phyloP scores from a whole-genome alignment of 2,888 invertebrate species.

The Dascillus cervinus region DNA sequence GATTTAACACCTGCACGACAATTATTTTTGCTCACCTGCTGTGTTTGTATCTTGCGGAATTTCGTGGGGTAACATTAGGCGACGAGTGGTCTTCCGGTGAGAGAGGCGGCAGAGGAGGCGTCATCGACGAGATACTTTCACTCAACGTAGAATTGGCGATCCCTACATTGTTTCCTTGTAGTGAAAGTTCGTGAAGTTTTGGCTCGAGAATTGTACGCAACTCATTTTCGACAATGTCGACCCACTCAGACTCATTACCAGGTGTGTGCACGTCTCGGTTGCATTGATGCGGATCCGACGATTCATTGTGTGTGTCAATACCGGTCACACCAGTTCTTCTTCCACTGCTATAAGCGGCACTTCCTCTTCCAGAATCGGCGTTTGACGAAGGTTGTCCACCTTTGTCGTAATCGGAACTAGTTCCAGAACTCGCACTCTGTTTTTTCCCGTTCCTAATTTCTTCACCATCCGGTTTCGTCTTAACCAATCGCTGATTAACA shows the following conservation, averaged over 20 bases:
- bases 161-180: slow-evolving; percentile 45
- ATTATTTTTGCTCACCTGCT: slow-evolving; percentile 28
- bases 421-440: slow-evolving; percentile 50
- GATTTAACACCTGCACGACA: neutral
- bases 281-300: slow-evolving; percentile 46
- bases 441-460: slow-evolving; percentile 43
- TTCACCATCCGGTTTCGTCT: slow-evolving; percentile 43
- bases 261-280: too few relatives aligned
- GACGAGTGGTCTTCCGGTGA: slow-evolving; percentile 56
- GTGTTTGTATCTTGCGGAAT: slow-evolving; percentile 42
- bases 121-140: slow-evolving; percentile 63
- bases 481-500: slow-evolving; percentile 40
- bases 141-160: slow-evolving; percentile 60
- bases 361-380: slow-evolving; percentile 73
- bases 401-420: slow-evolving; percentile 69
- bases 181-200: slow-evolving; percentile 55
- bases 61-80: slow-evolving; percentile 41
- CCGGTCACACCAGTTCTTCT: slow-evolving; percentile 50
- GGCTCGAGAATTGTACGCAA: slow-evolving; percentile 70
- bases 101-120: slow-evolving; percentile 69
- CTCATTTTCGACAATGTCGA: slow-evolving; percentile 73
- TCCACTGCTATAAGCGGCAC: slow-evolving; percentile 71
- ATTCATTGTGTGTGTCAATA: slow-evolving; percentile 51
- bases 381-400: slow-evolving; percentile 65
- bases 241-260: slow-evolving; percentile 70